These are phyloP conservation scores for Drosophila orena DNA, from an alignment of 1,140 invertebrate genomes.

Conservation along the genomic window DNA sequence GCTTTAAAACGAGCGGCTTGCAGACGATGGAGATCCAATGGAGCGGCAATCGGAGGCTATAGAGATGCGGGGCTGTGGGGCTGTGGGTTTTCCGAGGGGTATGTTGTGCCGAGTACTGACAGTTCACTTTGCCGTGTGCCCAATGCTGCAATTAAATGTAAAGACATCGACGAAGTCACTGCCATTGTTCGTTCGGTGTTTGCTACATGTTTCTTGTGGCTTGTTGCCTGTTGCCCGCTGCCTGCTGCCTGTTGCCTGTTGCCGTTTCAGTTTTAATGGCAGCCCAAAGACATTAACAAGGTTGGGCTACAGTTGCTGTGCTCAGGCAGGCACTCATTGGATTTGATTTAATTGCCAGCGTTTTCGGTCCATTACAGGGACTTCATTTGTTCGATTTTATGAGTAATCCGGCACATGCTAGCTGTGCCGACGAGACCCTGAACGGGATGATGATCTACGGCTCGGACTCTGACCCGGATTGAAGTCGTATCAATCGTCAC, in stretches of 20 bases:
- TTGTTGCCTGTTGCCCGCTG: not conserved
- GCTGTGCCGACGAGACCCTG: constrained; percentile 12
- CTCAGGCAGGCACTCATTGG: no score
- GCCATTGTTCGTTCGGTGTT: constrained; percentile 39
- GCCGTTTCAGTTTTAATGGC: constrained; percentile 45
- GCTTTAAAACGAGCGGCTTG: constrained; percentile 24
- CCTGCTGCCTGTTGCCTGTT: constrained; percentile 1
- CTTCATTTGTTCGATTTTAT: constrained; percentile 25
- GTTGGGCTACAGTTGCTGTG: constrained; percentile 22
- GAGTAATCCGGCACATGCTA: constrained; percentile 5
- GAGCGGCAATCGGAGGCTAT: not conserved
- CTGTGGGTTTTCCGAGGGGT: not conserved
- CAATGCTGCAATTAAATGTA: constrained; percentile 61
- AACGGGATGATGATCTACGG: constrained; percentile 19
- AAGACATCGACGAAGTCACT: constrained; percentile 45
- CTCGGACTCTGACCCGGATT: constrained; percentile 25
- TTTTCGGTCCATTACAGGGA: constrained; percentile 21
- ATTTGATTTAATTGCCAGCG: constrained; percentile 48
- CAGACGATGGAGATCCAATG: not conserved
- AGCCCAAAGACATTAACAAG: constrained; percentile 60
- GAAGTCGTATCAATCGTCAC: constrained; percentile 32
- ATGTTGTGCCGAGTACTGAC: constrained; percentile 8
- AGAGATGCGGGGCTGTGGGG: not conserved
- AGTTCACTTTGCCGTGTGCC: constrained; percentile 44
- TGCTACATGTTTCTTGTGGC: constrained; percentile 25